A percentile compares a stretch with the other conserved stretches of the same genome.
phyloP scores from a whole-genome alignment of 2,888 invertebrate species.

The Stenotaenia linearis region DNA sequence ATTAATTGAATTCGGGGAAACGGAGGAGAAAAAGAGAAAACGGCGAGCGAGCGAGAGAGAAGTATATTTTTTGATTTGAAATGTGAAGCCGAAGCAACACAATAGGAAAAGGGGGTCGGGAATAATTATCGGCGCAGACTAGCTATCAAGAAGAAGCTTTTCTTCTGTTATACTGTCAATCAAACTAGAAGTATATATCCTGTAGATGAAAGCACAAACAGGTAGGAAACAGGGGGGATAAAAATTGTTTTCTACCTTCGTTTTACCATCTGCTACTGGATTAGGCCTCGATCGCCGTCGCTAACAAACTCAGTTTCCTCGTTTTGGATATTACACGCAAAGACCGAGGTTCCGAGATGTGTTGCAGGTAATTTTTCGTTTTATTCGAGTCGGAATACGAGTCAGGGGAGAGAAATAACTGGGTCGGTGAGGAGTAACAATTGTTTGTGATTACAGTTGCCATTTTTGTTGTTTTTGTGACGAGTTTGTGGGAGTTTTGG shows the following conservation, averaged over 20 bases:
- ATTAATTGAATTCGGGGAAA: neutral
- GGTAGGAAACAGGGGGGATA: slow-evolving; percentile 17
- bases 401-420: too few species aligned
- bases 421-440: too few species aligned
- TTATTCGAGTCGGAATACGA: neutral
- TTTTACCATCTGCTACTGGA: neutral
- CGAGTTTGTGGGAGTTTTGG: too few species aligned
- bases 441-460: too few species aligned
- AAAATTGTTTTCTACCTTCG: neutral
- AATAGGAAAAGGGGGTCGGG: slow-evolving; percentile 1
- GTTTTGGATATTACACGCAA: neutral
- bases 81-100: slow-evolving; percentile 6
- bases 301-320: neutral
- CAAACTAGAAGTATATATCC: slow-evolving; percentile 10
- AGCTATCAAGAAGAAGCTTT: slow-evolving; percentile 19
- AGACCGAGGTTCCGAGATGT: neutral
- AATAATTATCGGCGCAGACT: slow-evolving; percentile 5
- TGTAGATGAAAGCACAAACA: slow-evolving; percentile 19
- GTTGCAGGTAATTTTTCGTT: neutral
- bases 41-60: neutral
- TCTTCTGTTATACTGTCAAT: slow-evolving; percentile 19
- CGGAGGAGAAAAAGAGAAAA: neutral
- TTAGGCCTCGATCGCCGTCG: neutral
- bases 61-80: neutral
- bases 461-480: too few species aligned